These are phyloP conservation scores for Nematopogon swammerdamellus DNA, from an alignment of 2,888 invertebrate genomes.

Conservation along the genomic window DNA sequence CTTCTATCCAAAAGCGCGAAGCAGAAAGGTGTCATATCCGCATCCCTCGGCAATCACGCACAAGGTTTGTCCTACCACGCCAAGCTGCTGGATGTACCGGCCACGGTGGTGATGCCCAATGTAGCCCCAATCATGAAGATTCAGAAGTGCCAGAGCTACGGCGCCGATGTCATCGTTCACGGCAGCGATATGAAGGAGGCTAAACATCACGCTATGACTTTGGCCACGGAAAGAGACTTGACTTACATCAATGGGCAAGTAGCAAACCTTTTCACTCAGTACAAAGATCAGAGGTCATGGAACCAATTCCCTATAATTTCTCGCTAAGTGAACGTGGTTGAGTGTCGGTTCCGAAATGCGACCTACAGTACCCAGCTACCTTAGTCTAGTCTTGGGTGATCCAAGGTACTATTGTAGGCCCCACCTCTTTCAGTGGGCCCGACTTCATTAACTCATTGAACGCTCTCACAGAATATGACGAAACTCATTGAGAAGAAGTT, in stretches of 20 bases:
- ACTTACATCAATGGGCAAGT: constrained; percentile 86
- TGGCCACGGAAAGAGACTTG: constrained; percentile 67
- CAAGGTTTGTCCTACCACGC: constrained; percentile 79
- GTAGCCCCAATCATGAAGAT: constrained; percentile 96
- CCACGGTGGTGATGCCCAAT: constrained; percentile 92
- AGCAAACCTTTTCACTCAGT: neutral
- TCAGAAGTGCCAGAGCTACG: constrained; percentile 78
- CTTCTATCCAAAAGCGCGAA: constrained; percentile 71
- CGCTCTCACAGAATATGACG: too few relatives aligned
- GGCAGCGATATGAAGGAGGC: constrained; percentile 85
- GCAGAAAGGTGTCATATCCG: constrained; percentile 80
- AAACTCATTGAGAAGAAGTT: too few relatives aligned
- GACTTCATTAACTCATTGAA: too few relatives aligned
- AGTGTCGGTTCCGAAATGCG: too few relatives aligned
- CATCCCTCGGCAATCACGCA: constrained; percentile 94
- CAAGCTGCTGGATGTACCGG: constrained; percentile 62
- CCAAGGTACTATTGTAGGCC: too few relatives aligned
- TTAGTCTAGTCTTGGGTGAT: too few relatives aligned
- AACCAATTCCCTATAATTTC: too few relatives aligned
- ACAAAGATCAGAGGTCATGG: too few relatives aligned
- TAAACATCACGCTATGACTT: constrained; percentile 71
- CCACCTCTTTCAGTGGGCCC: too few relatives aligned
- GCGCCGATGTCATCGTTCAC: constrained; percentile 79
- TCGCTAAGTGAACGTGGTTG: too few relatives aligned
- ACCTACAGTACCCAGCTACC: too few relatives aligned